A percentile compares a stretch with the other conserved stretches of the same genome.
Conservation (phyloP, 2,113 vertebrate species). For the Oreotrochilus melanogaster region DNA sequence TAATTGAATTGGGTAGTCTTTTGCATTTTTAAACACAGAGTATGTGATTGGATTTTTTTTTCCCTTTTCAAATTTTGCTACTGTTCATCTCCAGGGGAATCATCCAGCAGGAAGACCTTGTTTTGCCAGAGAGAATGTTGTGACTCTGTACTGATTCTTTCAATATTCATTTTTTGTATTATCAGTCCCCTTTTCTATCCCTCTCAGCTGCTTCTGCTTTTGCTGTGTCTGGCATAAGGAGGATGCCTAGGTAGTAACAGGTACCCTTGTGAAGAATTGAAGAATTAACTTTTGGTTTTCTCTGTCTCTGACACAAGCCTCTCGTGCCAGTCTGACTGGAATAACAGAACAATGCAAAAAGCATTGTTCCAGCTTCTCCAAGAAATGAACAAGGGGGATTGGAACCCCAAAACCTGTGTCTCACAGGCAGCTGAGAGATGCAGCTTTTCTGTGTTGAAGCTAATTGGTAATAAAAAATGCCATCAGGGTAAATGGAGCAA, state of each 20-base stretch:
- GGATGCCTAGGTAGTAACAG: background rate
- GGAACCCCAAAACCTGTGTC: background rate
- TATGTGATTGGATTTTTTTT: slow-evolving; percentile 23
- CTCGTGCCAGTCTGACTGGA: background rate
- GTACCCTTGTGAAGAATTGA: slow-evolving; percentile 18
- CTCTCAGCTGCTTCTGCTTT: background rate
- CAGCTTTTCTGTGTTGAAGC: background rate
- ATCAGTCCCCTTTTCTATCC: background rate
- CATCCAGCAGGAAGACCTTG: background rate
- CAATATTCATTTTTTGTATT: background rate
- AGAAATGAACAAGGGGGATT: background rate
- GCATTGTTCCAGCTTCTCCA: background rate
- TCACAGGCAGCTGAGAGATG: background rate
- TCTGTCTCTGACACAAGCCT: background rate
- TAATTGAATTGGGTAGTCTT: slow-evolving; percentile 70
- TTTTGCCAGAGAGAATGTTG: background rate
- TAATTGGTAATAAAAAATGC: background rate
- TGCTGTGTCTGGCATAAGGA: background rate
- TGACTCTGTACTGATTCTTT: background rate
- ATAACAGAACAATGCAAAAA: background rate
- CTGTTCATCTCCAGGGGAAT: background rate
- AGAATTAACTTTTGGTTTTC: slow-evolving; percentile 16
- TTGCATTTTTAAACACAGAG: slow-evolving; percentile 59
- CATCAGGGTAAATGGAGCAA: background rate
- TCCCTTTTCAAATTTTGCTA: background rate